Evolutionary conservation across 2,797 vertebrate genomes (phyloP), one percentile per base, ranked within the genome.

Genomic region (Sebastes minor): DNA sequence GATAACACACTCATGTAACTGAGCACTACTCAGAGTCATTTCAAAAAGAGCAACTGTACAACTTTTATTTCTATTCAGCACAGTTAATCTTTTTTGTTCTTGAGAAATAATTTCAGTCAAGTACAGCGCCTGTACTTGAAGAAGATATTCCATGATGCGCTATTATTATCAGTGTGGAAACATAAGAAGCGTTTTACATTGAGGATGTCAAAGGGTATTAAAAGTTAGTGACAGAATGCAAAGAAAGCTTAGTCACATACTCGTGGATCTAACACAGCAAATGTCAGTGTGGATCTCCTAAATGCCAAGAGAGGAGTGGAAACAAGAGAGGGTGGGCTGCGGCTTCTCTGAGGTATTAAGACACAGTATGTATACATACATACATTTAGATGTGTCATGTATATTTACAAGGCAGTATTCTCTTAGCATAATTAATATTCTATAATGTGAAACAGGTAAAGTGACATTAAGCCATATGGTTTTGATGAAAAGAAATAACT

Each of bases 261-360:
- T 23, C 8, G 42, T 78, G 65, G 69, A 69, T 87, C 61, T 72
- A 57, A 46, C 61, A 69, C 60, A 65, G 80, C 89, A 90, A 92
- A 93, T 93, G 91, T 92, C 89, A 94, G 76, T 76, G 83, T 77
- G 46, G 76, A 87, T 85, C 83, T 83, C 66, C 70, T 81, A 89
- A 86, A 93, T 90, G 71, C 88, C 89, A 86, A 63, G 32, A 81
- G 75, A 85, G 87, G 85, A 90, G 87, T 88, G 86, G 94, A 91
- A 94, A 94, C 75, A 75, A 32, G 90, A 93, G 91, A 87, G 62
- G 79, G 83, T 64, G 71, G 25, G 71, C 69, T 82, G 71, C 55
- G 68, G 64, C 83, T 80, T 53, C 68, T 66, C 61, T 42, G 61
- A 38, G 25, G 52, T 53, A 71, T 65, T 76, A 42, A 72, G 60